These are phyloP conservation scores for Indicator maculatus DNA, from an alignment of 2,113 vertebrate species.

Conservation along the genomic window DNA sequence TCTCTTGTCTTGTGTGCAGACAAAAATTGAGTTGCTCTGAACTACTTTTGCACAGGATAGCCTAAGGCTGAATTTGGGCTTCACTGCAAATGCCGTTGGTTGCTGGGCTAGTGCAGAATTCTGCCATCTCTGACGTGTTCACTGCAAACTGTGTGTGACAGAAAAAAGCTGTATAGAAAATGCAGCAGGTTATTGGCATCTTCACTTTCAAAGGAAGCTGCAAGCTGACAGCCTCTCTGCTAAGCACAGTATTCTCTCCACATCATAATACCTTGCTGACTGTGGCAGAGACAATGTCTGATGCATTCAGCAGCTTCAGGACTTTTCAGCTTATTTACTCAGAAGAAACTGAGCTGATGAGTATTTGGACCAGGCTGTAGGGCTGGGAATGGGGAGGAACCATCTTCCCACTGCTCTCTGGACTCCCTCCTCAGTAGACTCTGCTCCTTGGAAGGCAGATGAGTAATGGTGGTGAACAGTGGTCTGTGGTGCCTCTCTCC, in stretches of 20 bases:
- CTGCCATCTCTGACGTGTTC: background rate
- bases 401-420: background rate
- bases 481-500: background rate
- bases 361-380: conserved; percentile 75
- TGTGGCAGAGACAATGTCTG: background rate
- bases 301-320: background rate
- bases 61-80: background rate
- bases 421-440: background rate
- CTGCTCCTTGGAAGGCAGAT: background rate
- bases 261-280: background rate
- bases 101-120: background rate
- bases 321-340: conserved; percentile 69
- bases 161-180: background rate
- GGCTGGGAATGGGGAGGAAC: background rate
- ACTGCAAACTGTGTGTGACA: background rate
- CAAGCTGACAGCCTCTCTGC: background rate
- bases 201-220: background rate
- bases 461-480: background rate
- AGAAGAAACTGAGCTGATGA: conserved; percentile 79
- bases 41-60: fast-evolving
- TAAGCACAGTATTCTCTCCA: background rate
- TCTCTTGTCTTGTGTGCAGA: background rate
- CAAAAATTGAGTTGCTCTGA: background rate
- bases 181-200: background rate
- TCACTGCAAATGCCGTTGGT: background rate